Conservation (phyloP, 1,140 invertebrate species). For the Drosophila asahinai region DNA sequence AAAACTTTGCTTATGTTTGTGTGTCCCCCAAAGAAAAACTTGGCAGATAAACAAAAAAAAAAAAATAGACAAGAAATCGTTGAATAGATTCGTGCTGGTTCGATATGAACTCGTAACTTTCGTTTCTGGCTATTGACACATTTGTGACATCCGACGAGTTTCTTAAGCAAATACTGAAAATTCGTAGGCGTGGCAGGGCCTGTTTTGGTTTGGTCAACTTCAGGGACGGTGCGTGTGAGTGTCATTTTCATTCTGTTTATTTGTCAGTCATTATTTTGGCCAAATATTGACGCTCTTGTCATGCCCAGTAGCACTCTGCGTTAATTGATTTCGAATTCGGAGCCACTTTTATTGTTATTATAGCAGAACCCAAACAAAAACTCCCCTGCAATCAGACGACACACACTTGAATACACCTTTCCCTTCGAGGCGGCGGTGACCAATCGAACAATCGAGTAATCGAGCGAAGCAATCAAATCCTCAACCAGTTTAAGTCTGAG, state of each 20-base stretch:
- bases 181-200: slow-evolving; percentile 47
- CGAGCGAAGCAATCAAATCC: slow-evolving; percentile 19
- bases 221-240: slow-evolving; percentile 39
- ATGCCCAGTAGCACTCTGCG: slow-evolving; percentile 79
- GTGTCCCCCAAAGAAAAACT: slow-evolving; percentile 32
- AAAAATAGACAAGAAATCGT: slow-evolving; percentile 7
- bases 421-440: slow-evolving; percentile 1
- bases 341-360: slow-evolving; percentile 81
- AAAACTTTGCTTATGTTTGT: slow-evolving; percentile 64
- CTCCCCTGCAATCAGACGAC: slow-evolving; percentile 28
- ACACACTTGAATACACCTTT: slow-evolving; percentile 19
- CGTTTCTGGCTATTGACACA: slow-evolving; percentile 58
- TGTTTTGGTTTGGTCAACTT: slow-evolving; percentile 32
- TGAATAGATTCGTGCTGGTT: slow-evolving; percentile 21
- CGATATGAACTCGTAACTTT: slow-evolving; percentile 57
- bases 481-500: slow-evolving; percentile 22
- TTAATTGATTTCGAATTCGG: slow-evolving; percentile 81
- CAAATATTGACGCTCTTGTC: slow-evolving; percentile 82
- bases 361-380: slow-evolving; percentile 55
- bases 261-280: slow-evolving; percentile 78
- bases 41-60: slow-evolving; percentile 44
- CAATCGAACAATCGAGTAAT: slow-evolving; percentile 15
- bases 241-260: slow-evolving; percentile 63
- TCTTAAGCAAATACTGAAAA: slow-evolving; percentile 55
- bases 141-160: slow-evolving; percentile 62